These are phyloP conservation scores for Apamea crenata DNA, from an alignment of 2,888 invertebrate genomes.

Conservation along the genomic window DNA sequence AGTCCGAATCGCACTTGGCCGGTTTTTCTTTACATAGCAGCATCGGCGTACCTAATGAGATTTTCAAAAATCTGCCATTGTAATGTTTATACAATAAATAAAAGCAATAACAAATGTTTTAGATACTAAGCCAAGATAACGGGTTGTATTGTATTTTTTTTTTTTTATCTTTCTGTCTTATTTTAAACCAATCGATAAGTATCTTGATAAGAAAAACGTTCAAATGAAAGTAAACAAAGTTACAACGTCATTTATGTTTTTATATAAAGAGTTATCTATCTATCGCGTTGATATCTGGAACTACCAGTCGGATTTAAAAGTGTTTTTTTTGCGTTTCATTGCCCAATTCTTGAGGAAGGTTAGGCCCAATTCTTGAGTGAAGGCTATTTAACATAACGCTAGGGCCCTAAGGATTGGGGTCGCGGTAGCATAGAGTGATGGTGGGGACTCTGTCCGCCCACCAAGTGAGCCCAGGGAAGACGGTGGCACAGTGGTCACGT, in stretches of 20 bases:
- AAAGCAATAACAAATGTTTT: neutral
- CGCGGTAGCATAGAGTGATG: no score
- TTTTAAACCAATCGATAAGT: conserved; percentile 21
- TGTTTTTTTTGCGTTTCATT: no score
- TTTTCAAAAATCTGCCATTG: no score
- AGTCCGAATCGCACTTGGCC: no score
- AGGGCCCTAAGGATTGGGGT: neutral
- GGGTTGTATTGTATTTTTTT: neutral
- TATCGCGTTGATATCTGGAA: neutral
- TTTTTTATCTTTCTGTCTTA: conserved; percentile 4
- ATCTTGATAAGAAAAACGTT: conserved; percentile 1
- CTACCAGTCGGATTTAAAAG: no score
- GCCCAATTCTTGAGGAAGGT: neutral
- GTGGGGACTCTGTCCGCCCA: no score
- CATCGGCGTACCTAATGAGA: no score
- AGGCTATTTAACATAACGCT: neutral
- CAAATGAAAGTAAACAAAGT: conserved; percentile 9
- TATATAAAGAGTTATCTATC: no score
- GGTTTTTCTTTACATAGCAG: no score
- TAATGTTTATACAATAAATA: no score
- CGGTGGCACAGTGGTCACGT: no score
- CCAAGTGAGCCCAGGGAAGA: no score
- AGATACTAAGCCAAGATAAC: neutral
- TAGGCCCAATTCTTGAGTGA: neutral
- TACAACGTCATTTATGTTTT: neutral